Evolutionary conservation across 2,888 invertebrate species (phyloP).

Genomic region (Eupithecia inturbata): DNA sequence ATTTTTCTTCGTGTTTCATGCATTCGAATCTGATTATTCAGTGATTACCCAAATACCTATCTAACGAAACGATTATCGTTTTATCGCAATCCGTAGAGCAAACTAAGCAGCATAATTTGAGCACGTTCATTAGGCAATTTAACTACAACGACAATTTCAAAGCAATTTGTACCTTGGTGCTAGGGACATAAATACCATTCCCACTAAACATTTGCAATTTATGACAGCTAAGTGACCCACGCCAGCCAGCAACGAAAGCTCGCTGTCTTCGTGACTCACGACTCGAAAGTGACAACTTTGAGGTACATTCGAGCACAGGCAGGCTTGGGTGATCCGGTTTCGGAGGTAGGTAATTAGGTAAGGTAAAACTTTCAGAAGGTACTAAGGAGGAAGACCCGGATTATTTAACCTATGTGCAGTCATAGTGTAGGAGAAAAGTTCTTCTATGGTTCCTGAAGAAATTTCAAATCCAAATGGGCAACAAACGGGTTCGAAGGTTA

Average conservation of each 20-base stretch:
- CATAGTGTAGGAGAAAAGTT: not conserved
- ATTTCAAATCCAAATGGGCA: not conserved
- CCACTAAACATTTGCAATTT: conserved; percentile 59
- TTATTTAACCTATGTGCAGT: not conserved
- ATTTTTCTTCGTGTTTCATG: not conserved
- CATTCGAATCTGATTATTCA: not conserved
- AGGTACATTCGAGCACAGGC: conserved; percentile 57
- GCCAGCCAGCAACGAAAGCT: conserved; percentile 60
- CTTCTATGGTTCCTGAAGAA: not conserved
- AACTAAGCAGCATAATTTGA: conserved; percentile 33
- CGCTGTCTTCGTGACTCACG: conserved; percentile 71
- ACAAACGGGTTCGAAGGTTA: not conserved
- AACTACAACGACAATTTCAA: conserved; percentile 32
- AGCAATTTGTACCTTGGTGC: conserved; percentile 50
- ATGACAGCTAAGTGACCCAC: conserved; percentile 46
- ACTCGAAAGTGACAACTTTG: conserved; percentile 72
- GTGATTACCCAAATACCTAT: not conserved
- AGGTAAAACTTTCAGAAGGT: conserved; percentile 1
- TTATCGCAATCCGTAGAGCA: conserved; percentile 16
- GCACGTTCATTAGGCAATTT: conserved; percentile 31
- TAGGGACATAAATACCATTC: conserved; percentile 50
- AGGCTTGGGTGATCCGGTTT: conserved; percentile 51
- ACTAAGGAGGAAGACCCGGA: not conserved
- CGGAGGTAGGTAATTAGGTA: conserved; percentile 29
- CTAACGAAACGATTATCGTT: not conserved